Evolutionary conservation across 2,113 vertebrate genomes (phyloP).

Genomic region (Catharus fuscescens): DNA sequence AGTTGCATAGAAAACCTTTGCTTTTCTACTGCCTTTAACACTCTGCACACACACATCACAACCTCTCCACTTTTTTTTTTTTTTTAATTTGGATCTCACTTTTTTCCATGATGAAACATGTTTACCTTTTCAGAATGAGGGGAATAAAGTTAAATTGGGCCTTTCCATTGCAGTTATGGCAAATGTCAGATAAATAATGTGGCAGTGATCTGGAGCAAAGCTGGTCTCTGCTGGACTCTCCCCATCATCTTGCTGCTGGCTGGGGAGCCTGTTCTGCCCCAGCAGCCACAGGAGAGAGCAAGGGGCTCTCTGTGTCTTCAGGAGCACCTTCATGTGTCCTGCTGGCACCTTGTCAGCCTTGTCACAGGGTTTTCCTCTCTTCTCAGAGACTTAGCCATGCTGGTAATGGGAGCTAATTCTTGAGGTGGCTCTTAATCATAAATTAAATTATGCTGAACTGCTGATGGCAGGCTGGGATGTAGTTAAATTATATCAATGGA

Average conservation of each 20-base stretch:
- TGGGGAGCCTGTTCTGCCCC: background rate
- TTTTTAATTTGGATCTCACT: background rate
- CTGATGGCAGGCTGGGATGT: background rate
- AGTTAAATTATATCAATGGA: background rate
- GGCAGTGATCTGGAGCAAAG: background rate
- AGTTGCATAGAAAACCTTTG: background rate
- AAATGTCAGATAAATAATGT: background rate
- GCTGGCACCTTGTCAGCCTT: background rate
- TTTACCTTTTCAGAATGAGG: background rate
- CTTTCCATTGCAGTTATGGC: background rate
- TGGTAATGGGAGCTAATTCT: background rate
- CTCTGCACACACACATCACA: background rate
- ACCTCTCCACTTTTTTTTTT: background rate
- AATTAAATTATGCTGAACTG: background rate
- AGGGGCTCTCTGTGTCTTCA: background rate
- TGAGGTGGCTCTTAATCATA: background rate
- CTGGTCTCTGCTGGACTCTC: background rate
- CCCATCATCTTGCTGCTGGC: background rate
- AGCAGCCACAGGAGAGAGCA: fast-evolving
- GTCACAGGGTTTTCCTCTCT: background rate
- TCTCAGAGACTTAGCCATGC: background rate
- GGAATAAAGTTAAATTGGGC: background rate
- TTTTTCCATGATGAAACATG: background rate
- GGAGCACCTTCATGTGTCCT: background rate
- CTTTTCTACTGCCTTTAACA: background rate